These are phyloP conservation scores for Ericerus pela DNA, from an alignment of 1,140 invertebrate species.

Conservation along the genomic window DNA sequence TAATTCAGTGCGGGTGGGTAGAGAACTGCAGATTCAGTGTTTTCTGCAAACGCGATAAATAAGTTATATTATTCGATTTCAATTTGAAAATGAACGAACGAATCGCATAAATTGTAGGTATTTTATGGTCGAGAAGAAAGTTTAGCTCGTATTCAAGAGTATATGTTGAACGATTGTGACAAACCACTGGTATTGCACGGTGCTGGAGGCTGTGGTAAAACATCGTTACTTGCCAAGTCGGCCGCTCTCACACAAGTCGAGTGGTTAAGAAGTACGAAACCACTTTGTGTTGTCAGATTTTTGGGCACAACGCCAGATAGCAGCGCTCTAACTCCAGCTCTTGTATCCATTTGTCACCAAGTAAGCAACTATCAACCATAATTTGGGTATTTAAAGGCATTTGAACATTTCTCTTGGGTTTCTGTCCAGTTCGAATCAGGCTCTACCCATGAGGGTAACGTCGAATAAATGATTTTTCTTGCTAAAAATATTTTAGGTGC, in stretches of 20 bases:
- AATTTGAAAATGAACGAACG: not conserved
- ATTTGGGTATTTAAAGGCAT: not conserved
- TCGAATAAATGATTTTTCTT: no score
- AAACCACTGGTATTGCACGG: conserved; percentile 89
- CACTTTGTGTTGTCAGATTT: conserved; percentile 80
- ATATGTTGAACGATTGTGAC: conserved; percentile 71
- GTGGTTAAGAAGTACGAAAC: conserved; percentile 54
- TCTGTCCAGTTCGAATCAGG: no score
- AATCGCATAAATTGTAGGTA: conserved; percentile 38
- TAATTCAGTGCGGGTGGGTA: conserved; percentile 70
- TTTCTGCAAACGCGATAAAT: not conserved
- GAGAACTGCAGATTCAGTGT: not conserved
- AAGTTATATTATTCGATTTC: not conserved
- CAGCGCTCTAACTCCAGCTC: conserved; percentile 79
- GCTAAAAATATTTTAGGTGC: no score
- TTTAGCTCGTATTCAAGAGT: conserved; percentile 61
- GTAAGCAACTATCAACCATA: conserved; percentile 33
- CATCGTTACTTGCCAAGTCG: conserved; percentile 84
- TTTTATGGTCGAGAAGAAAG: conserved; percentile 88
- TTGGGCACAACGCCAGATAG: conserved; percentile 94
- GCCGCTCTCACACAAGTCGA: conserved; percentile 55
- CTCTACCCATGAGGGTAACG: no score
- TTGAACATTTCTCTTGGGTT: not conserved
- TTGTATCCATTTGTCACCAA: conserved; percentile 91
- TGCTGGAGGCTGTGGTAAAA: conserved; percentile 94